phyloP scores from a whole-genome alignment of 2,797 vertebrate genomes.

The Pangasius larnaudii region DNA sequence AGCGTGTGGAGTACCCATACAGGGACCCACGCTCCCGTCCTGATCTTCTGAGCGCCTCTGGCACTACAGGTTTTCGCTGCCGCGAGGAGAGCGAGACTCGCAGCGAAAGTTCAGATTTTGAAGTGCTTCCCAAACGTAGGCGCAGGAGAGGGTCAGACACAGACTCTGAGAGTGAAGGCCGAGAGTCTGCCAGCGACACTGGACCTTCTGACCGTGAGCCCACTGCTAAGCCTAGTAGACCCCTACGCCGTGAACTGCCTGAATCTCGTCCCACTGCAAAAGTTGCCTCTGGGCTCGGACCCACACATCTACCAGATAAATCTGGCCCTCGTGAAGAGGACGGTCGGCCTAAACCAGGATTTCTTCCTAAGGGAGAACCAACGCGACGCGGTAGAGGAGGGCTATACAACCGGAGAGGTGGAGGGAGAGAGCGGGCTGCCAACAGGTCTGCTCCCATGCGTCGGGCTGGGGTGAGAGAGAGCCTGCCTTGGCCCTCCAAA shows the following conservation, averaged over 20 bases:
- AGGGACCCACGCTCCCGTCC: slow-evolving; percentile 86
- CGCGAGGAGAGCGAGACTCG: slow-evolving; percentile 97
- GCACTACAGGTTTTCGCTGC: slow-evolving; percentile 81
- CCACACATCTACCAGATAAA: slow-evolving; percentile 70
- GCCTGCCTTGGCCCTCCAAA: slow-evolving; percentile 80
- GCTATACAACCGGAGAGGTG: slow-evolving; percentile 84
- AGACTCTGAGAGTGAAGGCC: slow-evolving; percentile 94
- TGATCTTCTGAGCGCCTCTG: slow-evolving; percentile 77
- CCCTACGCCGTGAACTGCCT: slow-evolving; percentile 73
- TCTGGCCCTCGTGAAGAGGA: slow-evolving; percentile 78
- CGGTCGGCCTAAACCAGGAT: slow-evolving; percentile 89
- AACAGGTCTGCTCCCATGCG: slow-evolving; percentile 85
- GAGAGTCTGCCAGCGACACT: slow-evolving; percentile 93
- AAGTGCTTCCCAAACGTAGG: slow-evolving; percentile 92
- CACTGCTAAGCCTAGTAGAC: slow-evolving; percentile 75
- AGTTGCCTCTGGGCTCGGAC: slow-evolving; percentile 64
- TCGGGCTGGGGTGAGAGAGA: slow-evolving; percentile 82
- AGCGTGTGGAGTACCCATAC: slow-evolving; percentile 91
- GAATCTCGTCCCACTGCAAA: slow-evolving; percentile 64
- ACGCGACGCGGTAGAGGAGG: slow-evolving; percentile 91
- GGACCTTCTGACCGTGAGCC: slow-evolving; percentile 93
- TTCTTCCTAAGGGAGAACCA: slow-evolving; percentile 96
- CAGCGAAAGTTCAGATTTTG: slow-evolving; percentile 98
- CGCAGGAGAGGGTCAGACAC: slow-evolving; percentile 93
- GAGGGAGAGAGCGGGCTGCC: slow-evolving; percentile 85